phyloP scores from a whole-genome alignment of 2,888 invertebrate species.

The Rhagonycha lutea region DNA sequence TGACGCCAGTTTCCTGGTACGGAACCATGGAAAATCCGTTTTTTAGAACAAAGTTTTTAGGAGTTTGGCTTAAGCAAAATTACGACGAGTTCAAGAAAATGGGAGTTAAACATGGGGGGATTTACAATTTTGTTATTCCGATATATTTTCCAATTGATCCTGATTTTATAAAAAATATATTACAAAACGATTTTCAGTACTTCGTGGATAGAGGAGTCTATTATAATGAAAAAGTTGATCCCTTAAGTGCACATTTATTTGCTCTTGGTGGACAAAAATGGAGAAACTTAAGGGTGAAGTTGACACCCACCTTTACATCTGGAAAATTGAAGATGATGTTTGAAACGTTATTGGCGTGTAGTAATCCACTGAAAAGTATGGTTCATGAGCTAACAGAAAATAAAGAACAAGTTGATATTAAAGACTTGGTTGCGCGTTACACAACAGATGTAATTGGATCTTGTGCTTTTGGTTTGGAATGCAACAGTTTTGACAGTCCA shows the following conservation, averaged over 20 bases:
- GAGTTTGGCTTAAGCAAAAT: constrained; percentile 5
- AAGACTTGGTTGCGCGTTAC: background rate
- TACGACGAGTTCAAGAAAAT: constrained; percentile 33
- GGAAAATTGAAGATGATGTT: too few species aligned
- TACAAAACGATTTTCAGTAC: constrained; percentile 63
- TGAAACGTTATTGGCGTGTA: constrained; percentile 34
- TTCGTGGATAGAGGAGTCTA: constrained; percentile 67
- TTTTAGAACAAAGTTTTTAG: background rate
- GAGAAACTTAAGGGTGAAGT: too few species aligned
- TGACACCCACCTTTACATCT: too few species aligned
- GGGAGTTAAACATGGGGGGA: constrained; percentile 34
- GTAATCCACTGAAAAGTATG: constrained; percentile 39
- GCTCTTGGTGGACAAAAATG: too few species aligned
- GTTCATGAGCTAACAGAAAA: constrained; percentile 33
- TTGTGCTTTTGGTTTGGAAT: background rate
- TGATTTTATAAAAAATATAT: constrained; percentile 49
- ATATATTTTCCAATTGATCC: constrained; percentile 36
- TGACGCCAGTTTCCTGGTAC: background rate
- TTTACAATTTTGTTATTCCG: constrained; percentile 32
- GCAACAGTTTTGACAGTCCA: background rate
- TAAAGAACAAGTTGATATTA: constrained; percentile 7
- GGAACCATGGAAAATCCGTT: background rate
- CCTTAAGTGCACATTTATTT: constrained; percentile 42
- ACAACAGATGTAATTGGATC: background rate
- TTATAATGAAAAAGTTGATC: constrained; percentile 61